A percentile compares a stretch with the other conserved stretches of the same genome.
These are phyloP conservation scores for Melospiza melodia DNA, from an alignment of 2,113 vertebrate genomes.

Conservation along the genomic window DNA sequence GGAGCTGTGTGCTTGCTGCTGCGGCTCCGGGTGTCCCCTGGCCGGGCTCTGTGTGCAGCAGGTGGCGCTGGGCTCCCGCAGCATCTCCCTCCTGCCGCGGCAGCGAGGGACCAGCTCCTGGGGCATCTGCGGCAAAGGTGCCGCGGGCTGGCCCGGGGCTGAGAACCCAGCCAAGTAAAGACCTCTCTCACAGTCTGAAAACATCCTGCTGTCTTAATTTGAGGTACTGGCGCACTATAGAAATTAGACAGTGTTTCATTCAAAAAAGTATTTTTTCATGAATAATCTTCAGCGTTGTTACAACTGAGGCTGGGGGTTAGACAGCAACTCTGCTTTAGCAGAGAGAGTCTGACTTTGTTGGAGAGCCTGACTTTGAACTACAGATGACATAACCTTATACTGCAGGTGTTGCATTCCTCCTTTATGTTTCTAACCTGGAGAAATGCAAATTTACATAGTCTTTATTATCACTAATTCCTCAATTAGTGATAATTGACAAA, in stretches of 20 bases:
- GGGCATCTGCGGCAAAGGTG: neutral
- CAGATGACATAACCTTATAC: neutral
- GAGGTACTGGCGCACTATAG: neutral
- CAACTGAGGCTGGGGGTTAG: neutral
- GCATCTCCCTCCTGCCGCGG: neutral
- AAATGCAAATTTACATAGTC: neutral
- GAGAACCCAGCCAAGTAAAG: neutral
- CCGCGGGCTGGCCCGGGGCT: neutral
- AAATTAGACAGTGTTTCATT: neutral
- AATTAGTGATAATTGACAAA: neutral
- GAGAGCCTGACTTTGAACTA: neutral
- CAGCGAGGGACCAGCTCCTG: neutral
- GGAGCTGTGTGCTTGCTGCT: neutral
- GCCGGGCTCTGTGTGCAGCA: neutral
- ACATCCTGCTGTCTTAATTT: neutral
- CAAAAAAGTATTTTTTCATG: neutral
- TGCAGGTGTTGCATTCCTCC: neutral
- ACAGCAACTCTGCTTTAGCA: neutral
- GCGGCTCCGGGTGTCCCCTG: neutral
- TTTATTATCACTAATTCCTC: neutral
- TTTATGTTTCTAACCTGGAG: neutral
- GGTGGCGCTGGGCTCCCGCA: constrained; percentile 22
- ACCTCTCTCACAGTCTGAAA: neutral
- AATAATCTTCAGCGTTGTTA: neutral
- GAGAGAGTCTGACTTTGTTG: too few species aligned